Evolutionary conservation across 92 coral and sea anemone genomes (phyloP).

Genomic region (Phymanthus crucifer): DNA sequence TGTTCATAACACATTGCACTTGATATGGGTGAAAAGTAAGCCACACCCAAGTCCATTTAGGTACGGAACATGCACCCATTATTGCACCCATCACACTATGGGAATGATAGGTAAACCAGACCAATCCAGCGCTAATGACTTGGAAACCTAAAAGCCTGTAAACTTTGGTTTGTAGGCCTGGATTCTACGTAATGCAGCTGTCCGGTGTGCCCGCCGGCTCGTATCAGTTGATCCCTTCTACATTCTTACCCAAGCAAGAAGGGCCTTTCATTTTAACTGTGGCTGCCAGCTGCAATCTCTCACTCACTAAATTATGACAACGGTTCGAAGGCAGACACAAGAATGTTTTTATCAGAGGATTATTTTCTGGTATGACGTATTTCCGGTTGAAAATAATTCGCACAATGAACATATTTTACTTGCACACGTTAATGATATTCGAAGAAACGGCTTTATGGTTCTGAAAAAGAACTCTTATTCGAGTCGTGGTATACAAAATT

Average conservation of each 20-base stretch:
- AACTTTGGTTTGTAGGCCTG: slow-evolving; percentile 68
- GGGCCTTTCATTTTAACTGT: slow-evolving; percentile 91
- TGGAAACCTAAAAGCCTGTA: background rate
- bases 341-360: background rate
- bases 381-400: background rate
- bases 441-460: no score
- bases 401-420: no score
- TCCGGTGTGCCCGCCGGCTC: slow-evolving; percentile 90
- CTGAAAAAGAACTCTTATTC: no score
- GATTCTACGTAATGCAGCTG: slow-evolving; percentile 88
- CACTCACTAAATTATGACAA: slow-evolving; percentile 65
- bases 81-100: background rate
- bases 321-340: background rate
- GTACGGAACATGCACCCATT: background rate
- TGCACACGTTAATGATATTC: no score
- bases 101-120: background rate
- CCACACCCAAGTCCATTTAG: background rate
- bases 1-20: no score
- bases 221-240: slow-evolving; percentile 89
- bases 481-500: no score
- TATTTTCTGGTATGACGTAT: background rate
- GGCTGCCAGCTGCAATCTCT: slow-evolving; percentile 72
- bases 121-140: background rate
- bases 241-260: slow-evolving; percentile 89
- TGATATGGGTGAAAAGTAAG: no score